Base-by-base conservation (phyloP, 2,888 invertebrate species). In the Eristalinus sepulchralis region DNA sequence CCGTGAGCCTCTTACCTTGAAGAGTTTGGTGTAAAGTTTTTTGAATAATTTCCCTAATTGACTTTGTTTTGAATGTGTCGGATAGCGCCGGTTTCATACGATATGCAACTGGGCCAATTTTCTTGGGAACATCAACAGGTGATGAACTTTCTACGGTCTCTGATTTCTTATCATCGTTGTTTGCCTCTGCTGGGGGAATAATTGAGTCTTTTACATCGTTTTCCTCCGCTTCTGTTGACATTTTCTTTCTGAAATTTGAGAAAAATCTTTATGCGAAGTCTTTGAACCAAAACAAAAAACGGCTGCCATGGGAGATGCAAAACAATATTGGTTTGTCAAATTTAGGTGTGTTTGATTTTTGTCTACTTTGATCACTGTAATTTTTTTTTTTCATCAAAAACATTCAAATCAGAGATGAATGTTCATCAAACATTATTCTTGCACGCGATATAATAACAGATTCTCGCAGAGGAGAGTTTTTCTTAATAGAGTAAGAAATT, bases 51-150 rank as follows among this genome's bases (percentile, higher is more conserved):
- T 80, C 83, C 27, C 89, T 90, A 10, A 90, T 89, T 77, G 63
- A 76, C 47, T 84, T 89, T n/a, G 89, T 88, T 68, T 88, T 89
- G 53, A 90, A 90, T 6, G 88, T 88, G 31, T 90, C 89, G 1
- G 83, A 83, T n/a, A 90, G 39, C 1, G 88, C 73, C 11, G 90
- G 90, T 1, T 89, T 88, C 89, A 90, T 90, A 55, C 89, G 89
- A 83, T 89, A 90, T 2, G 76, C 72, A 11, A 73, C 13, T 24
- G 72, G 73, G 3, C 70, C 87, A 13, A 63, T 20, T 33, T 79
- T 20, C 36, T 79, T 83, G 2, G 60, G 33, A 22, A 63, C 75
- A 6, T 33, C 9, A 3, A 72, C 1, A 22, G 39, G 53, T 10
- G 75, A 34, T 8, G 55, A 27, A 13, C 59, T 77, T 17, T 72